Percentiles rank a stretch among this genome's conserved stretches.
Evolutionary conservation across 2,888 invertebrate species (phyloP).

Genomic region (Rhagophthalmus giganteus): DNA sequence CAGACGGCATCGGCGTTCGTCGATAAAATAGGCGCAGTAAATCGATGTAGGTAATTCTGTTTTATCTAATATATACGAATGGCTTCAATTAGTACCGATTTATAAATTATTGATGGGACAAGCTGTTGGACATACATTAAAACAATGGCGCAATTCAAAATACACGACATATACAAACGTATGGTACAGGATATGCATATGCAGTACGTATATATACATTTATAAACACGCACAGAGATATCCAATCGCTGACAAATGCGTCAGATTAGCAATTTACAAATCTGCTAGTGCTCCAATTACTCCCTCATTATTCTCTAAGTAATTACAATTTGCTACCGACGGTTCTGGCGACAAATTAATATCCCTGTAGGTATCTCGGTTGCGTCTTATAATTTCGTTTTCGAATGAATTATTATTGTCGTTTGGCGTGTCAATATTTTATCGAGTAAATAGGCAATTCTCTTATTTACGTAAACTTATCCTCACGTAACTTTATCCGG

Average conservation of each 20-base stretch:
- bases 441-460: too few relatives aligned
- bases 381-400: too few relatives aligned
- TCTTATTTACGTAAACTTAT: too few relatives aligned
- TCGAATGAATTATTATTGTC: too few relatives aligned
- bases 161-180: constrained; percentile 25
- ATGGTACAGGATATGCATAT: constrained; percentile 10
- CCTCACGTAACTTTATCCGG: too few relatives aligned
- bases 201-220: constrained; percentile 14
- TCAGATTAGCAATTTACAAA: constrained; percentile 58
- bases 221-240: constrained; percentile 18
- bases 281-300: constrained; percentile 57
- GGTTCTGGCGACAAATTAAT: too few relatives aligned
- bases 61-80: constrained; percentile 35
- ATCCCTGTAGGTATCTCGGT: too few relatives aligned
- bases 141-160: constrained; percentile 21
- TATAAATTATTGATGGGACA: constrained; percentile 31
- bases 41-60: constrained; percentile 13
- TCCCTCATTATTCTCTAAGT: constrained; percentile 56
- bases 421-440: too few relatives aligned
- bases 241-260: constrained; percentile 50
- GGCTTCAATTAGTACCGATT: constrained; percentile 38
- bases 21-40: constrained; percentile 8
- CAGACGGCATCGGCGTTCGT: neutral
- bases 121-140: constrained; percentile 23
- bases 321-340: constrained; percentile 50